Evolutionary conservation across 2,888 invertebrate genomes (phyloP).

Genomic region (Apoderus coryli): DNA sequence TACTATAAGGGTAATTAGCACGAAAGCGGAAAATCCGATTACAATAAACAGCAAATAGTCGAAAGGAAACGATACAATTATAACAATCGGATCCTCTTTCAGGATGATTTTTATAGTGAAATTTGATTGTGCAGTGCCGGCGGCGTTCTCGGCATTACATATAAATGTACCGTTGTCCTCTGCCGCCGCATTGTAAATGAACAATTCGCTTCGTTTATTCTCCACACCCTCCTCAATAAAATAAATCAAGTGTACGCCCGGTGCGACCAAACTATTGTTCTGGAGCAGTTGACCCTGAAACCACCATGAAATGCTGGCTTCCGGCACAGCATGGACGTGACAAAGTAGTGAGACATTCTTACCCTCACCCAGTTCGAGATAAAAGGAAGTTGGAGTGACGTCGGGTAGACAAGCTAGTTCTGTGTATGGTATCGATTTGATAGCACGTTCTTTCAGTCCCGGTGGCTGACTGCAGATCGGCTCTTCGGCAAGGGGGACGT

Average conservation of each 20-base stretch:
- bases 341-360: constrained; percentile 71
- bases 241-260: constrained; percentile 53
- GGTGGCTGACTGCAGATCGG: constrained; percentile 63
- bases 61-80: constrained; percentile 45
- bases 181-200: constrained; percentile 59
- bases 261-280: constrained; percentile 55
- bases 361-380: constrained; percentile 64
- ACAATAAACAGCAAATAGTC: constrained; percentile 55
- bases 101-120: constrained; percentile 64
- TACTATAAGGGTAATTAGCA: constrained; percentile 47
- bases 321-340: constrained; percentile 66
- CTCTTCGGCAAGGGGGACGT: constrained; percentile 63
- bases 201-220: constrained; percentile 64
- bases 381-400: constrained; percentile 58
- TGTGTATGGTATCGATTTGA: constrained; percentile 46
- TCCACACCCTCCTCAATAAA: constrained; percentile 56
- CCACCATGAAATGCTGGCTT: constrained; percentile 69
- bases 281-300: constrained; percentile 68
- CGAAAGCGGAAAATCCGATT: constrained; percentile 45
- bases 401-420: constrained; percentile 74
- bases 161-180: constrained; percentile 78
- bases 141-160: constrained; percentile 73
- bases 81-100: constrained; percentile 56
- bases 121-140: constrained; percentile 63
- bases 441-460: constrained; percentile 49